Base-by-base conservation (phyloP, 2,888 invertebrate species). In the Agrochola lychnidis region DNA sequence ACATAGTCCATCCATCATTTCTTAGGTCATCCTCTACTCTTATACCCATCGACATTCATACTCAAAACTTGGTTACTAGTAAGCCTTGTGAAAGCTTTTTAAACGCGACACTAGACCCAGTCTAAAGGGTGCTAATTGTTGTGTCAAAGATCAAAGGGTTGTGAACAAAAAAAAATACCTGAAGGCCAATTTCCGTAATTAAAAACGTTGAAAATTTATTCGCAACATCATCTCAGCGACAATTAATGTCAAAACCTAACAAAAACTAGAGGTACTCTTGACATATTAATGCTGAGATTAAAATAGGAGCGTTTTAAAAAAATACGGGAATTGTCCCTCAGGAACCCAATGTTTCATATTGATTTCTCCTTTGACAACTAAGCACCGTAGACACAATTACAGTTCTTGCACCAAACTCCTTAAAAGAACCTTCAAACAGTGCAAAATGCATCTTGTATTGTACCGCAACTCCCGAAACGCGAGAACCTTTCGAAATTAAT, bases 401-500 rank as follows among this genome's bases (percentile, higher is more conserved):
- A 57, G 45, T n/a, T 2, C 2, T 25, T 16, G 3, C 1, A 40
- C 12, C 14, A 22, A 71, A 48, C 14, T 48, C 14, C 6, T 40
- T 6, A 22, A 53, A 2, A 22, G 12, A n/a, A 22, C 14, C 9
- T 36, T 2, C 4, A 57, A 53, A 30, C 40, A 36, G 1, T 25
- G 19, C 19, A 36, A 45, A 78, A 64, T 57, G 75, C 68, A 73
- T 16, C 12, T 30, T 51, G 22, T 51, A 12, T 16, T 22, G 2
- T 56, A 9, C 16, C 4, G 5, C 7, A 56, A 25, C n/a, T n/a
- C 25, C 25, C 51, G 6, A 63, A 73, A 48, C 22, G 25, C 4
- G 59, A 66, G 7, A 14, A 64, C 56, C 45, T 51, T 67, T 61
- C 16, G 30, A 83, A 79, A 86, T 86, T 70, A 83, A 76, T 79